A percentile compares a stretch with the other conserved stretches of the same genome.
Conservation (phyloP, 1,140 invertebrate species). For the Penaeus vannamei region DNA sequence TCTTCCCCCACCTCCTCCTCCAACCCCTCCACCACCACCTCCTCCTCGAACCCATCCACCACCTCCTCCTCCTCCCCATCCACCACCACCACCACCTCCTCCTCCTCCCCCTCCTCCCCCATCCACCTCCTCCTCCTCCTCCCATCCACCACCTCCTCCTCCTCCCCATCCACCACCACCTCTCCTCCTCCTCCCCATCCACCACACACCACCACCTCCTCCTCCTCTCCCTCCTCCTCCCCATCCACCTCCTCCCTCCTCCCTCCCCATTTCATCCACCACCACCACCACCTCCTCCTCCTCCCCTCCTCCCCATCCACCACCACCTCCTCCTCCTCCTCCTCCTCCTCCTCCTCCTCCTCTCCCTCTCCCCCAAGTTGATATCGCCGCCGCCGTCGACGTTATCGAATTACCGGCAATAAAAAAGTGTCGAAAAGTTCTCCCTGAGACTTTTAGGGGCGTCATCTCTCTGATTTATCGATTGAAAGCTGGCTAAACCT, state of each 20-base stretch:
- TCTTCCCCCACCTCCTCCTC: background rate
- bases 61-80: background rate
- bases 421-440: conserved; percentile 40
- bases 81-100: background rate
- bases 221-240: background rate
- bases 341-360: background rate
- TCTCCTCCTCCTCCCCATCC: background rate
- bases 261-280: background rate
- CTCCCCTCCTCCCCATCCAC: background rate
- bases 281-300: background rate
- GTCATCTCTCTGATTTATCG: conserved; percentile 56
- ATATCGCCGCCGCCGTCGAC: background rate
- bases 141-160: background rate
- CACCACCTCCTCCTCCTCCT: background rate
- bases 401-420: conserved; percentile 38
- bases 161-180: background rate
- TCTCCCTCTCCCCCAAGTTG: background rate
- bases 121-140: background rate
- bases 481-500: conserved; percentile 44
- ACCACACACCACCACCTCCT: background rate
- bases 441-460: conserved; percentile 18
- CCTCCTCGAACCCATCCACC: background rate
- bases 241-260: background rate
- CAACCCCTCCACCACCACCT: background rate
- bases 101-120: background rate